phyloP scores from a whole-genome alignment of 2,888 invertebrate species.

The Metalampra italica region DNA sequence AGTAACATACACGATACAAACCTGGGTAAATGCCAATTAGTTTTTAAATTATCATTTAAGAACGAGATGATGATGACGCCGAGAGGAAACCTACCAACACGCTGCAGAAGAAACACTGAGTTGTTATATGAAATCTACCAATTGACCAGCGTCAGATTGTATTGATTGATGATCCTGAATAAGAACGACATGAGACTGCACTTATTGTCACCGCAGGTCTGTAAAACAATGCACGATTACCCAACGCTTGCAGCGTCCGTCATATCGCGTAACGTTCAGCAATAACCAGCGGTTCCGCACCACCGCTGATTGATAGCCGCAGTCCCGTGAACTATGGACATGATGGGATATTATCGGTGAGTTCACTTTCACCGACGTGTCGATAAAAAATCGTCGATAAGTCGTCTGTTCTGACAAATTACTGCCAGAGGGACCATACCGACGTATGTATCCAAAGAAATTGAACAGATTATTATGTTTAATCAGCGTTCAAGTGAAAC shows the following conservation, averaged over 20 bases:
- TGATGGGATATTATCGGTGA: slow-evolving; percentile 34
- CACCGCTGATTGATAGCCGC: slow-evolving; percentile 39
- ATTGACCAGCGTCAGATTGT: too few species aligned
- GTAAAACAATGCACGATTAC: slow-evolving; percentile 11
- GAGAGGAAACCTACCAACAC: too few species aligned
- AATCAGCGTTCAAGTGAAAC: slow-evolving; percentile 49
- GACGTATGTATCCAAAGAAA: slow-evolving; percentile 27
- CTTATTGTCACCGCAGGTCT: too few species aligned
- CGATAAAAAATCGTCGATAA: slow-evolving; percentile 48
- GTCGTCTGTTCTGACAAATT: slow-evolving; percentile 47
- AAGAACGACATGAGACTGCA: too few species aligned
- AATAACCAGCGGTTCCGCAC: slow-evolving; percentile 8
- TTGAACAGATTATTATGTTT: slow-evolving; percentile 40
- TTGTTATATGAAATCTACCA: too few species aligned
- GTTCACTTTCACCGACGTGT: slow-evolving; percentile 55
- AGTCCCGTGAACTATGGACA: slow-evolving; percentile 50
- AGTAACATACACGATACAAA: too few species aligned
- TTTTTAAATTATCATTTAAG: too few species aligned
- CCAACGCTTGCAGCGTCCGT: slow-evolving; percentile 10
- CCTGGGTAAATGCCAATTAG: too few species aligned
- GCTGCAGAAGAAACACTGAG: too few species aligned
- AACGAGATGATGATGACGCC: too few species aligned
- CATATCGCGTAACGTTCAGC: slow-evolving; percentile 14
- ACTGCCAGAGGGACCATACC: slow-evolving; percentile 36
- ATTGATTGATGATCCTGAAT: too few species aligned